Percentiles rank a stretch among this genome's conserved stretches.
Evolutionary conservation across 2,888 invertebrate genomes (phyloP).

Genomic region (Melangyna quadrimaculata): DNA sequence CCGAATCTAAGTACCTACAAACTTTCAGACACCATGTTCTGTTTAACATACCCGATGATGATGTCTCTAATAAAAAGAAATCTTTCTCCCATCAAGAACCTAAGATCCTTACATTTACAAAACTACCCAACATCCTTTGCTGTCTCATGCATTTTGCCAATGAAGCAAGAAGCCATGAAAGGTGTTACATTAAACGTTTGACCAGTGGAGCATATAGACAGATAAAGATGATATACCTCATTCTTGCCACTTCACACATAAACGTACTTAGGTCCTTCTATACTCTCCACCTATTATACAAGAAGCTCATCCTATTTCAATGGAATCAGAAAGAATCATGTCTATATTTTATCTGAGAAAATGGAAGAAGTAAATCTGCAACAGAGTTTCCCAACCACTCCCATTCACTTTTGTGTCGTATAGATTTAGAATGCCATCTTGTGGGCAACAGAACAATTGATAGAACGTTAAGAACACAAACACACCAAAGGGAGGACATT

Average conservation of each 20-base stretch:
- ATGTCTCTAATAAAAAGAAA: slow-evolving; percentile 61
- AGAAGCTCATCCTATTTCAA: slow-evolving; percentile 15
- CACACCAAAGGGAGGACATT: slow-evolving; percentile 35
- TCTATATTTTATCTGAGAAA: slow-evolving; percentile 4
- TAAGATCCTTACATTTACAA: slow-evolving; percentile 41
- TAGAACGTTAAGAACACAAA: slow-evolving; percentile 29
- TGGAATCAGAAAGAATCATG: slow-evolving; percentile 8
- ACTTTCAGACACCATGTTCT: slow-evolving; percentile 56
- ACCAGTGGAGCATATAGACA: slow-evolving; percentile 49
- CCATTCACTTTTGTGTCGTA: slow-evolving; percentile 51
- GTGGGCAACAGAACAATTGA: slow-evolving; percentile 33
- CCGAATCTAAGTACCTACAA: neutral
- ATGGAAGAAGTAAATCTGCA: slow-evolving; percentile 16
- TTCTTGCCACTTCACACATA: slow-evolving; percentile 1
- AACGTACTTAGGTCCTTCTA: neutral
- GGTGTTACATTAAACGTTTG: slow-evolving; percentile 63
- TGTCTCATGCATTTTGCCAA: neutral
- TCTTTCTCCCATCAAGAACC: slow-evolving; percentile 43
- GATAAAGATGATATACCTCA: neutral
- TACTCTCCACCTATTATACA: neutral
- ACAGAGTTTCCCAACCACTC: slow-evolving; percentile 51
- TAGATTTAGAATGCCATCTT: slow-evolving; percentile 48
- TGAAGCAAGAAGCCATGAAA: slow-evolving; percentile 30
- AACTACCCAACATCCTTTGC: slow-evolving; percentile 9
- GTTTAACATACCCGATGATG: slow-evolving; percentile 59